Evolutionary conservation across 2,113 vertebrate species (phyloP).

Genomic region (Nothobranchius kuhntae): DNA sequence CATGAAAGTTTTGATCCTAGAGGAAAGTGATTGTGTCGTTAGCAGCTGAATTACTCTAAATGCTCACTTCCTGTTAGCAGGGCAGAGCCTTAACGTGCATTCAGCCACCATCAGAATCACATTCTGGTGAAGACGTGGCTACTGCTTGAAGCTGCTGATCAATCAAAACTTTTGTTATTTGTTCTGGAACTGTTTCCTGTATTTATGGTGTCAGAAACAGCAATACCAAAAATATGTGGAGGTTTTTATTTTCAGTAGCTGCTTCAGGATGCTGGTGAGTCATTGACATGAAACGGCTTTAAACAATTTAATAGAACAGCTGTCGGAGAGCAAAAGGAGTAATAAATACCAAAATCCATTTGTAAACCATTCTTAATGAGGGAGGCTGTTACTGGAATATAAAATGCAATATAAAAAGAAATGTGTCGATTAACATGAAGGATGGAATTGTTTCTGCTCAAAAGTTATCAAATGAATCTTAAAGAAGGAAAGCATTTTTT

Average conservation of each 20-base stretch:
- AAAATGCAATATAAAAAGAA: too few species aligned
- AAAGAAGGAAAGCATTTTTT: too few species aligned
- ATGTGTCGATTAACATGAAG: too few species aligned
- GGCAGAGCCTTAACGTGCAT: constrained; percentile 47
- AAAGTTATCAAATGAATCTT: too few species aligned
- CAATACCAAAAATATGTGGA: too few species aligned
- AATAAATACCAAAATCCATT: neutral
- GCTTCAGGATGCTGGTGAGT: neutral
- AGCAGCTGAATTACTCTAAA: constrained; percentile 34
- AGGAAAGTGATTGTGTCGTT: constrained; percentile 47
- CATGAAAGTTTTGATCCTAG: constrained; percentile 45
- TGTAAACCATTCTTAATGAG: neutral
- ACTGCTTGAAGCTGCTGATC: constrained; percentile 15
- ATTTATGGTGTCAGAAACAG: neutral
- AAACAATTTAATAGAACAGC: neutral
- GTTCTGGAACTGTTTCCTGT: constrained; percentile 7
- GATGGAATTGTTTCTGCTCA: too few species aligned
- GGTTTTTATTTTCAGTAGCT: neutral
- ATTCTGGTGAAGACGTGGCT: constrained; percentile 35
- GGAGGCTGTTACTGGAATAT: too few species aligned
- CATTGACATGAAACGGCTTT: neutral
- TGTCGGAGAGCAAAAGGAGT: neutral
- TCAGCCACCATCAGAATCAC: constrained; percentile 31
- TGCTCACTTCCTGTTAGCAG: constrained; percentile 62
- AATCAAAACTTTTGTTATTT: constrained; percentile 12